phyloP scores from a whole-genome alignment of 2,113 vertebrate species.

The Lepus americanus region DNA sequence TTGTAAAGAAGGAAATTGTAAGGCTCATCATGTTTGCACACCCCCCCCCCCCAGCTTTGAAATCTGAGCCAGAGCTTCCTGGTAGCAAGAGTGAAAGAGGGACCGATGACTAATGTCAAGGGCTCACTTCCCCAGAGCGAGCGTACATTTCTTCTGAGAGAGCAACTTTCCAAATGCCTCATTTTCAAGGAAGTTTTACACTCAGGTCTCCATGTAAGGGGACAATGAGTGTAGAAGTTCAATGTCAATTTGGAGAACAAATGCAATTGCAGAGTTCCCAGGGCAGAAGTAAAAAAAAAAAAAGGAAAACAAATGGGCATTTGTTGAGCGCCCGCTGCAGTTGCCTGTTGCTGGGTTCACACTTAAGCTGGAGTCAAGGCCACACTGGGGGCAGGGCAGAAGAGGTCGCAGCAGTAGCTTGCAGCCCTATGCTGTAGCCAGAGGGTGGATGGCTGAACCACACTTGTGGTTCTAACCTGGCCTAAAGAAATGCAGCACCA shows the following conservation, averaged over 20 bases:
- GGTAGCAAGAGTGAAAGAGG: not conserved
- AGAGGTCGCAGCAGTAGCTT: accelerated
- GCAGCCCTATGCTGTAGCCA: not conserved
- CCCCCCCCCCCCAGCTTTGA: not conserved
- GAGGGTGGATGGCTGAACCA: not conserved
- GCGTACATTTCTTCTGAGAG: not conserved
- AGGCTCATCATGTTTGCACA: not conserved
- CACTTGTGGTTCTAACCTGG: not conserved
- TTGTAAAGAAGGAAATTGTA: not conserved
- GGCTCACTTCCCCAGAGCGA: not conserved
- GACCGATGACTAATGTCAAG: not conserved
- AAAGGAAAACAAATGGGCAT: not conserved
- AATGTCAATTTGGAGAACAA: not conserved
- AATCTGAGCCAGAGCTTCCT: not conserved
- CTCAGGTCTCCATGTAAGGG: not conserved
- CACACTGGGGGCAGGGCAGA: not conserved
- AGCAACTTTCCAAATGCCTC: not conserved
- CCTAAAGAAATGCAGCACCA: not conserved
- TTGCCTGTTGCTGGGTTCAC: not conserved
- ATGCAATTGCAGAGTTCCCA: not conserved
- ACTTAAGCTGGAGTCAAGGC: not conserved
- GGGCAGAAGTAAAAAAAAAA: not conserved
- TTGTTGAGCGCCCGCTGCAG: not conserved
- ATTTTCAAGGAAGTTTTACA: not conserved
- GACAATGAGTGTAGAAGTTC: not conserved